Conservation (phyloP, 2,797 vertebrate species). For the Sphenodon punctatus region DNA sequence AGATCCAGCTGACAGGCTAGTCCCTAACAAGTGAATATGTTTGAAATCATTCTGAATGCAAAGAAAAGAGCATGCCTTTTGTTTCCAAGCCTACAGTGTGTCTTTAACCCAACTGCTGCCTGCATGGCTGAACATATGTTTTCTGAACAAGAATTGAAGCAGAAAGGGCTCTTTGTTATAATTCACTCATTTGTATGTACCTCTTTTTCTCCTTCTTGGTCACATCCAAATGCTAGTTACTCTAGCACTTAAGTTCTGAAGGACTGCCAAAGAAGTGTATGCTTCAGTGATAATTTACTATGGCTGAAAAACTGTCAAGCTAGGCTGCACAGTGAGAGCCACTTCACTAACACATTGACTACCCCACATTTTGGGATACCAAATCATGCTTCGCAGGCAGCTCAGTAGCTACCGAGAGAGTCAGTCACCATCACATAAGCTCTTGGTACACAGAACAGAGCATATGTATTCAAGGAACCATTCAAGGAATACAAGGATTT, state of each 20-base stretch:
- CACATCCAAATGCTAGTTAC: slow-evolving; percentile 67
- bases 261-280: slow-evolving; percentile 48
- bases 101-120: slow-evolving; percentile 85
- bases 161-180: slow-evolving; percentile 88
- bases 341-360: slow-evolving; percentile 11
- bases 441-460: neutral
- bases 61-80: slow-evolving; percentile 77
- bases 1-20: slow-evolving; percentile 84
- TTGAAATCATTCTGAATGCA: slow-evolving; percentile 84
- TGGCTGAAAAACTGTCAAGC: slow-evolving; percentile 45
- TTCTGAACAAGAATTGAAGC: slow-evolving; percentile 89
- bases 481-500: neutral
- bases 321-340: slow-evolving; percentile 12
- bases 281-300: slow-evolving; percentile 57
- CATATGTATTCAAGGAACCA: neutral
- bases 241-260: slow-evolving; percentile 56
- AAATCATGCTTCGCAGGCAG: neutral
- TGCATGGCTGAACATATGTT: slow-evolving; percentile 93
- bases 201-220: slow-evolving; percentile 62
- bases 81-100: slow-evolving; percentile 82
- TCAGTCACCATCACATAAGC: accelerated
- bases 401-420: neutral
- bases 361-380: neutral
- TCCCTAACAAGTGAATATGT: slow-evolving; percentile 86
- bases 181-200: slow-evolving; percentile 78